Percentiles rank a stretch among this genome's conserved stretches.
Conservation (phyloP, 2,113 vertebrate species). For the Scomber colias region DNA sequence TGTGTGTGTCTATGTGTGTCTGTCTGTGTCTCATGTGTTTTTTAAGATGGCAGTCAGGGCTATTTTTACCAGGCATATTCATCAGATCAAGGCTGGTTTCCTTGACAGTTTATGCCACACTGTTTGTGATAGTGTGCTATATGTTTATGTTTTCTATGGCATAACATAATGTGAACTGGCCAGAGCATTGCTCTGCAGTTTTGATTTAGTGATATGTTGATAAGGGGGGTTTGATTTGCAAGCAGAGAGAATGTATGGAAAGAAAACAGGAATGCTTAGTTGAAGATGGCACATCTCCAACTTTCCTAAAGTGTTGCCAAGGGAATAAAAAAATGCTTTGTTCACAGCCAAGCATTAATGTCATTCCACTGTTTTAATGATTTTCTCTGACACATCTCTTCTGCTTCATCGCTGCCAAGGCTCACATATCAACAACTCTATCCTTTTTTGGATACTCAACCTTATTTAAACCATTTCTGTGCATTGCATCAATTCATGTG, state of each 20-base stretch:
- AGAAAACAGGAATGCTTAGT: not conserved
- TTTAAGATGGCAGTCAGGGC: conserved; percentile 62
- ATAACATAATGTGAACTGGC: conserved; percentile 11
- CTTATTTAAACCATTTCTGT: too few relatives aligned
- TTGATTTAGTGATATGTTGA: conserved; percentile 7
- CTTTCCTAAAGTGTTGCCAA: conserved; percentile 26
- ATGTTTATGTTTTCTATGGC: conserved; percentile 28
- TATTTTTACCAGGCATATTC: conserved; percentile 61
- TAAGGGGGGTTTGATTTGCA: not conserved
- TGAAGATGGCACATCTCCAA: not conserved
- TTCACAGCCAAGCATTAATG: too few relatives aligned
- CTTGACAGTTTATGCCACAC: conserved; percentile 64
- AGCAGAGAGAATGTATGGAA: conserved; percentile 23
- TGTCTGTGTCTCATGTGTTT: not conserved
- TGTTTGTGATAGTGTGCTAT: conserved; percentile 28
- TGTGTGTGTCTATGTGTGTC: too few relatives aligned
- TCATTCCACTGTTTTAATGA: too few relatives aligned
- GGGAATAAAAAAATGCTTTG: conserved; percentile 14
- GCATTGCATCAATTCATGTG: too few relatives aligned
- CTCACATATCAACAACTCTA: too few relatives aligned
- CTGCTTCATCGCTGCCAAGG: too few relatives aligned
- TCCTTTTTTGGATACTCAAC: too few relatives aligned
- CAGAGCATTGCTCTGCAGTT: not conserved
- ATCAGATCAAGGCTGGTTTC: conserved; percentile 70
- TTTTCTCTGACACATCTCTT: too few relatives aligned